These are phyloP conservation scores for Dendronephthya gigantea DNA, from an alignment of 64 coral and sea anemone genomes.

Conservation along the genomic window DNA sequence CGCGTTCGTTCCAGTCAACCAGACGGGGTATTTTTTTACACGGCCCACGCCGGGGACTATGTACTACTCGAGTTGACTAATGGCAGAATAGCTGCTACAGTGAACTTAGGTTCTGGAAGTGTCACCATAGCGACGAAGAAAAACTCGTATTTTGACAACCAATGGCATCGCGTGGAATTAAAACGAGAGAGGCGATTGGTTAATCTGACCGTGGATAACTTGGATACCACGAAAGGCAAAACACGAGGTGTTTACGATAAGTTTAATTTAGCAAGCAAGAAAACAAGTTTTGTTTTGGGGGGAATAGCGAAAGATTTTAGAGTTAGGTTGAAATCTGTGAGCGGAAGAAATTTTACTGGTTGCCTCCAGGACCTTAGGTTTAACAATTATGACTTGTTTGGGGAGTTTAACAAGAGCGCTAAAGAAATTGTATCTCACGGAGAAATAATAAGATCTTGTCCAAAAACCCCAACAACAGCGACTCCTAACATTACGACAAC, in stretches of 20 bases:
- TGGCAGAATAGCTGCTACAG: background rate
- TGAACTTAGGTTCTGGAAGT: slow-evolving; percentile 8
- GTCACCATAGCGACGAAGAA: background rate
- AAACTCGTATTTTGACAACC: background rate
- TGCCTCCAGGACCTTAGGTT: background rate
- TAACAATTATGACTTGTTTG: background rate
- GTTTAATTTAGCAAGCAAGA: background rate
- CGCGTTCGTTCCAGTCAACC: background rate
- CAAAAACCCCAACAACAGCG: background rate
- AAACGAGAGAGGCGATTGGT: background rate
- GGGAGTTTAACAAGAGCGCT: background rate
- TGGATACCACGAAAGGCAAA: background rate
- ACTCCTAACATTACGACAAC: too few species aligned
- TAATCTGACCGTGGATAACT: background rate
- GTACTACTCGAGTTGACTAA: background rate
- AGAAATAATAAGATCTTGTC: background rate
- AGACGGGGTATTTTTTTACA: background rate
- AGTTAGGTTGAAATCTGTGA: background rate
- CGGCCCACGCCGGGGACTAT: background rate
- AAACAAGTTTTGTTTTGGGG: background rate
- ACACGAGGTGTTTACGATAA: background rate
- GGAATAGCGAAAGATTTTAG: background rate
- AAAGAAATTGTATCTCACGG: background rate
- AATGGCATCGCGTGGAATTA: background rate
- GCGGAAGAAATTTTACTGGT: background rate